These are phyloP conservation scores for Catharus minimus DNA, from an alignment of 2,113 vertebrate genomes.

Conservation along the genomic window DNA sequence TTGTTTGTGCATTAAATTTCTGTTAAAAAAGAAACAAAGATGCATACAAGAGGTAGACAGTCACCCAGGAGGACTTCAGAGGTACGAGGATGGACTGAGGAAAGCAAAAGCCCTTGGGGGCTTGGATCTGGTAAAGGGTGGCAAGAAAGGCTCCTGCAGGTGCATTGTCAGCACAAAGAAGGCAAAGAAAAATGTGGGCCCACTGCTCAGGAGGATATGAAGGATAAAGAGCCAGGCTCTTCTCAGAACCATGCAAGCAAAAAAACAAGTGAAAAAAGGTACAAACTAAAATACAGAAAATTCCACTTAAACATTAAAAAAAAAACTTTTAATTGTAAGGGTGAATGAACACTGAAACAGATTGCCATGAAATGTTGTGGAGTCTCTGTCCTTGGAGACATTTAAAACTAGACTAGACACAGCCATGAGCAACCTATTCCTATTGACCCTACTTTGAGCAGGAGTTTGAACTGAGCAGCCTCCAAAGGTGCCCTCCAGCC, in stretches of 20 bases:
- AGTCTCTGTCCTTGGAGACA: neutral
- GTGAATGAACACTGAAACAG: neutral
- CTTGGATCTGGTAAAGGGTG: neutral
- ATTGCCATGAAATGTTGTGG: neutral
- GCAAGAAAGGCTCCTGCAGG: neutral
- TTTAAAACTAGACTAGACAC: neutral
- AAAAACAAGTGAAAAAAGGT: neutral
- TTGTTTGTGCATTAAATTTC: neutral
- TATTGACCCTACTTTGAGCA: neutral
- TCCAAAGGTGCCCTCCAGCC: neutral
- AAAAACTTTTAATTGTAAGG: accelerated
- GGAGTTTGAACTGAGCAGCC: neutral
- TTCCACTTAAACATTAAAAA: neutral
- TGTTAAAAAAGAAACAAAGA: neutral
- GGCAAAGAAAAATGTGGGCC: neutral
- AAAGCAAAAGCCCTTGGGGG: neutral
- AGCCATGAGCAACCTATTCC: neutral
- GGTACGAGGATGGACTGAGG: neutral
- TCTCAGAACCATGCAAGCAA: neutral
- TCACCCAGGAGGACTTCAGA: neutral
- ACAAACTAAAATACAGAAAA: neutral
- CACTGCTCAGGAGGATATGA: neutral
- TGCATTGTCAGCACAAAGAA: neutral
- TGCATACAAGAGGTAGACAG: neutral
- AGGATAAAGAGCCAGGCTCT: neutral